Conservation (phyloP, 1,140 invertebrate genomes). For the Atta cephalotes region DNA sequence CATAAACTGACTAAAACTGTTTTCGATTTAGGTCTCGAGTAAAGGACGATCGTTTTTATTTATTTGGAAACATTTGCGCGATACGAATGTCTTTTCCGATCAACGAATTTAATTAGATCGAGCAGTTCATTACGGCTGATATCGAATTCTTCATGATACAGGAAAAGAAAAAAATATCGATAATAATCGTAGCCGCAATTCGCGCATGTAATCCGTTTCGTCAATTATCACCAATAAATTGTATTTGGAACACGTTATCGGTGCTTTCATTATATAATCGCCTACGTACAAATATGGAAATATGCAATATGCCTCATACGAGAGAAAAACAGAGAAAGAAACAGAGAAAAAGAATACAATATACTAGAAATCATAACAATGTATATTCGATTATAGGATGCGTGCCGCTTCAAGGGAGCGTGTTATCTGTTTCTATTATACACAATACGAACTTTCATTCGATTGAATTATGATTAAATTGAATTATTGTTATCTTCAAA, state of each 20-base stretch:
- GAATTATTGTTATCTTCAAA: background rate
- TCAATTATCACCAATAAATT: conserved; percentile 70
- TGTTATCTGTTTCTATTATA: conserved; percentile 29
- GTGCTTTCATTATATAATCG: background rate
- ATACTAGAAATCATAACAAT: conserved; percentile 26
- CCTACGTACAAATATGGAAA: conserved; percentile 58
- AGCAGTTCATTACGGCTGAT: conserved; percentile 43
- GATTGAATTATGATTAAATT: background rate
- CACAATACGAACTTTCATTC: background rate
- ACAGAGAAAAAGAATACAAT: background rate
- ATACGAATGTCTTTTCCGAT: background rate
- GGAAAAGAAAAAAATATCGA: conserved; percentile 30
- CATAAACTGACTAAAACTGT: conserved; percentile 6
- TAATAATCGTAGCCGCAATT: conserved; percentile 17
- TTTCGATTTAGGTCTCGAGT: conserved; percentile 35
- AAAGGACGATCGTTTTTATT: conserved; percentile 22
- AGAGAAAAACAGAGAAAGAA: background rate
- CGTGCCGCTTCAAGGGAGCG: background rate
- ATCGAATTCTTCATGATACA: conserved; percentile 50
- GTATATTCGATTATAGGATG: background rate
- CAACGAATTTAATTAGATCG: conserved; percentile 60
- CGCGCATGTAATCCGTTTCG: conserved; percentile 59
- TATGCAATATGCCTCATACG: conserved; percentile 24
- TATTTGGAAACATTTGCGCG: conserved; percentile 29
- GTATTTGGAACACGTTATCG: conserved; percentile 45